Evolutionary conservation across 30 jellyfish, hydroid and myxozoan genomes (phyloP), one percentile per base, ranked within the genome.

Genomic region (Aurelia aurita complex sp. Pacific): DNA sequence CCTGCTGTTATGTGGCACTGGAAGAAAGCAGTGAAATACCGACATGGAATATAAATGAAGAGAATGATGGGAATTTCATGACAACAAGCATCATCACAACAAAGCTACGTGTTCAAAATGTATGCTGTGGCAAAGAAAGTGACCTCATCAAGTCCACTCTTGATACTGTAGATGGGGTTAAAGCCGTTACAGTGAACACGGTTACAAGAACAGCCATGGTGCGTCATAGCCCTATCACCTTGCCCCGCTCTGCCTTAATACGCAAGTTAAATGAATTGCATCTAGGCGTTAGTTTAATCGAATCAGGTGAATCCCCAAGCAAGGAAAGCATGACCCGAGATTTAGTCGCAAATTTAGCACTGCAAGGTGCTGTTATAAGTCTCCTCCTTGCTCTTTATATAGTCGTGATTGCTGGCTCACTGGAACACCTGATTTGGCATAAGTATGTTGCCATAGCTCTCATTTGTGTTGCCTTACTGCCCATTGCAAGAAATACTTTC

Each of bases 61-160:
- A 61, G 69, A 16, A 5, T 61, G 69, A 61, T 16, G 69, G 69
- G 10, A 61, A 61, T 61, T 61, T 61, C 35, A 61, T 61, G 32
- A 33, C 77, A 23, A n/a, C 55, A 67, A 67, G 35, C 35, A 35
- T 62, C 42, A 64, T 23, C 19, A 78, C 88, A 1, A 78, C 88
- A 19, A 87, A 87, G 64, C 51, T 87, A 14, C 79, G 96, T 14
- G 92, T 79, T 19, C 96, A 87, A 61, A 87, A 87, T 62, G 40
- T 87, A 13, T 87, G 96, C 82, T 87, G 96, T 53, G 96, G 90
- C 19, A 81, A 87, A 50, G 96, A 87, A 67, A 94, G 88, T 10
- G 73, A 55, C 46, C 19, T 87, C 23, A 55, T 87, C 43, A 80
- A 69, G 62, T 29, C 61, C 14, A 57, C 73, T 2, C 63, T 87